phyloP scores from a whole-genome alignment of 2,113 vertebrate species.

The Neomonachus schauinslandi region DNA sequence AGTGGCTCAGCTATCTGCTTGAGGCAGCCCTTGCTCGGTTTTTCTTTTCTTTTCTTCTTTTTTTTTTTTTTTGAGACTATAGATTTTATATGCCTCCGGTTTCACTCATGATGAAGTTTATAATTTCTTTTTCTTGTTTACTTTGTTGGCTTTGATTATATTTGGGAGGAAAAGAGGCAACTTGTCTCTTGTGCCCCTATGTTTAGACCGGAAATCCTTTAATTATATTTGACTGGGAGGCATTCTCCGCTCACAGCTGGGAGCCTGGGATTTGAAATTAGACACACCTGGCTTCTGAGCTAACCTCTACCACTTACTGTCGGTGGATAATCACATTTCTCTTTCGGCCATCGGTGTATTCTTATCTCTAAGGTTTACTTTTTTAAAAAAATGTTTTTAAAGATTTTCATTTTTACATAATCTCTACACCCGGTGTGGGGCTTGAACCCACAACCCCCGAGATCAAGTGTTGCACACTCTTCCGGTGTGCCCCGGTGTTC shows the following conservation, averaged over 20 bases:
- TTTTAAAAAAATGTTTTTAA: background rate
- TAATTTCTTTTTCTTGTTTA: constrained; percentile 10
- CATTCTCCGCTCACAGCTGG: background rate
- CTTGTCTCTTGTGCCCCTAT: background rate
- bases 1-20: background rate
- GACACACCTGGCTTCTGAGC: background rate
- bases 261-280: background rate
- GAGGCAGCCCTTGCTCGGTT: background rate
- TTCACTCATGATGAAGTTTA: background rate
- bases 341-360: background rate
- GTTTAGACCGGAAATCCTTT: background rate
- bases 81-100: background rate
- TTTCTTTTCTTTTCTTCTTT: background rate
- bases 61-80: background rate
- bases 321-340: background rate
- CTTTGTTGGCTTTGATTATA: constrained; percentile 10
- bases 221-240: background rate
- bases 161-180: background rate
- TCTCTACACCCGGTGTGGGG: background rate
- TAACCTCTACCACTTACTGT: background rate
- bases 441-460: background rate
- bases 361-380: background rate
- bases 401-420: background rate
- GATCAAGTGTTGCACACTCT: background rate
- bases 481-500: background rate